A percentile compares a stretch with the other conserved stretches of the same genome.
Conservation (phyloP, 92 coral and sea anemone genomes). For the Nematostella vectensis region DNA sequence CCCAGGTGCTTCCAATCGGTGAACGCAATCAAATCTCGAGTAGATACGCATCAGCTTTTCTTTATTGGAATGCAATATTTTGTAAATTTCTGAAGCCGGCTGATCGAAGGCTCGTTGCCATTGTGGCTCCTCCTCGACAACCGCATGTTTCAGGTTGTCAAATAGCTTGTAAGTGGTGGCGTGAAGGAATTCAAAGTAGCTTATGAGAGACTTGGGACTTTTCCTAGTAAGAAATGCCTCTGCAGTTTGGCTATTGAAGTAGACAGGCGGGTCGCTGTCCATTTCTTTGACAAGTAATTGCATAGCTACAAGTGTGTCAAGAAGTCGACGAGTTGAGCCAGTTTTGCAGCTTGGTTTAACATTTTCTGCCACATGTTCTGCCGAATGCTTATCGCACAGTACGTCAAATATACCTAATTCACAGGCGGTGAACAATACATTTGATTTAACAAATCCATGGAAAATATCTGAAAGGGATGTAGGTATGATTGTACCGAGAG, state of each 20-base stretch:
- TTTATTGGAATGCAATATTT: background rate
- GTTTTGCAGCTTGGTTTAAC: background rate
- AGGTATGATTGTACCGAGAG: too few species aligned
- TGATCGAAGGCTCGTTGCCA: background rate
- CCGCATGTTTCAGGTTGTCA: background rate
- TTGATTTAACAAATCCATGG: background rate
- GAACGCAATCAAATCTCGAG: background rate
- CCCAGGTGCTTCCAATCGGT: background rate
- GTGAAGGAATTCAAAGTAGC: background rate
- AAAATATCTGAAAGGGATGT: background rate
- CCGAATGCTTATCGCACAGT: background rate
- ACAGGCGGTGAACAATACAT: background rate
- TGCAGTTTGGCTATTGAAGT: background rate
- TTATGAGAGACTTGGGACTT: background rate
- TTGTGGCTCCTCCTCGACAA: background rate
- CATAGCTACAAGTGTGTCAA: background rate
- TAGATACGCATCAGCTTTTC: background rate
- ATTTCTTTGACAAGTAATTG: background rate
- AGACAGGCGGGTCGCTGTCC: background rate
- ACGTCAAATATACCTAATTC: background rate
- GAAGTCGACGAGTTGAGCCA: background rate
- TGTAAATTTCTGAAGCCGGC: background rate
- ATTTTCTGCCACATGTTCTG: background rate
- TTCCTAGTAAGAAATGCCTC: background rate
- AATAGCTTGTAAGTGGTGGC: background rate